Percentiles rank a stretch among this genome's conserved stretches.
phyloP scores from a whole-genome alignment of 2,113 vertebrate species.

The Catagonus wagneri region DNA sequence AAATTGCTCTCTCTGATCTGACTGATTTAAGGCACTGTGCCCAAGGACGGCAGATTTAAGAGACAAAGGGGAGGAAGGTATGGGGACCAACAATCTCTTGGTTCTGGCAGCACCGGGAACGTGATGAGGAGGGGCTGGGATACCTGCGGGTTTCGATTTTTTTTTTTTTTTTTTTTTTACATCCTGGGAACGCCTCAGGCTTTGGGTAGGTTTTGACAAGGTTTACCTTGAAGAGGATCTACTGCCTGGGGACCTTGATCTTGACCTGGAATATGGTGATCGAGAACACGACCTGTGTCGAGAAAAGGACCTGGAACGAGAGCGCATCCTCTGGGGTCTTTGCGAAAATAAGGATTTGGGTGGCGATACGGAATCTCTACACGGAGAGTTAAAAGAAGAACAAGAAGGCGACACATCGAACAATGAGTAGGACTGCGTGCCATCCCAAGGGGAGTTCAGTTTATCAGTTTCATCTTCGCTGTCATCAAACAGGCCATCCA shows the following conservation, averaged over 20 bases:
- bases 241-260: constrained; percentile 96
- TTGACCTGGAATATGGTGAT: constrained; percentile 95
- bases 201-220: constrained; percentile 72
- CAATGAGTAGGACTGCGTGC: constrained; percentile 95
- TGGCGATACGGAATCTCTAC: constrained; percentile 95
- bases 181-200: not conserved
- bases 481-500: constrained; percentile 94
- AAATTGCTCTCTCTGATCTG: constrained; percentile 73
- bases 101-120: not conserved
- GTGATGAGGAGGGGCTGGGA: not conserved
- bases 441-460: constrained; percentile 96
- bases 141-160: not conserved
- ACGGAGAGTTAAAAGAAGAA: constrained; percentile 96
- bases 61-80: constrained; percentile 49
- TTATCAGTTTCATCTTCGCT: constrained; percentile 95
- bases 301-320: constrained; percentile 91
- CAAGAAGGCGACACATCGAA: constrained; percentile 96
- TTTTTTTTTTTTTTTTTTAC: not conserved
- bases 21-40: constrained; percentile 54
- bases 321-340: constrained; percentile 92
- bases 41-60: constrained; percentile 71
- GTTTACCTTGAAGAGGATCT: constrained; percentile 95
- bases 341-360: constrained; percentile 94
- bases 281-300: constrained; percentile 92
- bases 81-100: not conserved